These are phyloP conservation scores for Nipponia nippon DNA, from an alignment of 2,113 vertebrate species.

Conservation along the genomic window DNA sequence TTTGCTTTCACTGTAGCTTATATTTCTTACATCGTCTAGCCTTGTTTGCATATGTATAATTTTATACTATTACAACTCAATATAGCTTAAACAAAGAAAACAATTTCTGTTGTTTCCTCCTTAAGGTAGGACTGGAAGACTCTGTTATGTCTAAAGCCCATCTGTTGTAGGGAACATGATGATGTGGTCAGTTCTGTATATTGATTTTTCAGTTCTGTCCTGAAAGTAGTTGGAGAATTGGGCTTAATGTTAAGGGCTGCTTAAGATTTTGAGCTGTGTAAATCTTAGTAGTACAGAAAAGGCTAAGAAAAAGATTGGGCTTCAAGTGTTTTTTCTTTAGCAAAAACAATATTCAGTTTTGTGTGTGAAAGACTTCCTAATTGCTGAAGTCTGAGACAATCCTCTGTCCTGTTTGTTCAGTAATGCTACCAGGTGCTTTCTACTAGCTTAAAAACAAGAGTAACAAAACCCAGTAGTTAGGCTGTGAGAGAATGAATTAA, in stretches of 20 bases:
- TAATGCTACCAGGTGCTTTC: neutral
- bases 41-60: neutral
- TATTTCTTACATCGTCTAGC: neutral
- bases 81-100: neutral
- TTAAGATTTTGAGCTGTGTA: neutral
- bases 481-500: neutral
- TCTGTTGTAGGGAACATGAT: neutral
- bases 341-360: neutral
- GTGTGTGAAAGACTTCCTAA: neutral
- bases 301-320: neutral
- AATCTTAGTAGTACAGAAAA: neutral
- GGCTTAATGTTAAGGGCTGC: neutral
- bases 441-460: neutral
- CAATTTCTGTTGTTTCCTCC: neutral
- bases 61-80: neutral
- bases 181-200: neutral
- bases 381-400: neutral
- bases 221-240: neutral
- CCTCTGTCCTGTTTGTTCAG: neutral
- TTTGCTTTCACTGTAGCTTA: neutral
- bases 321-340: neutral
- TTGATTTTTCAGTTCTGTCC: neutral
- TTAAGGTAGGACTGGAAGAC: neutral
- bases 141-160: neutral
- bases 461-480: neutral